Evolutionary conservation across 23 tunicate species (phyloP).

Genomic region (Ciona savignyi): DNA sequence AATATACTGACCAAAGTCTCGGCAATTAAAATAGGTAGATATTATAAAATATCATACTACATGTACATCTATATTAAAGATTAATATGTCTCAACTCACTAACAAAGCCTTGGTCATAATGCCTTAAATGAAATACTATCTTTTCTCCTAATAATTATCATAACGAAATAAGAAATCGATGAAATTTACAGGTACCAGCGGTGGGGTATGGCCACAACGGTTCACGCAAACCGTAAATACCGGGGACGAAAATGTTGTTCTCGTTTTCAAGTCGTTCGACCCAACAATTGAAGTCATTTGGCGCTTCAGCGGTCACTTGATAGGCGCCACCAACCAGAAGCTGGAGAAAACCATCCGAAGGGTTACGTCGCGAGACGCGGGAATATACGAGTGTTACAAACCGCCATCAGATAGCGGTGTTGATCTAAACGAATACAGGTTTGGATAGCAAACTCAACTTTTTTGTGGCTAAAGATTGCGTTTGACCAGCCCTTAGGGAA

Average conservation of each 20-base stretch:
- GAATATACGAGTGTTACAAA: conserved; percentile 68
- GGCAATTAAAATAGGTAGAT: conserved; percentile 47
- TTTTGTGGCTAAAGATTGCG: not conserved
- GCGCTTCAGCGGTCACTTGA: conserved; percentile 48
- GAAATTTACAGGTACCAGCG: conserved; percentile 81
- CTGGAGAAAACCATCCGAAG: conserved; percentile 13
- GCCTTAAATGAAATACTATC: not conserved
- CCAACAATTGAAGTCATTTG: conserved; percentile 26
- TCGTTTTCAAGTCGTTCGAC: conserved; percentile 51
- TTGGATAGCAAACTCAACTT: not conserved
- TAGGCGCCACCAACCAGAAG: conserved; percentile 9
- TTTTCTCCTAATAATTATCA: too few relatives aligned
- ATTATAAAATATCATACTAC: too few relatives aligned
- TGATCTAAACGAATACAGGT: conserved; percentile 13
- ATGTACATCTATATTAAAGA: not conserved
- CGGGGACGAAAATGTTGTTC: conserved; percentile 22
- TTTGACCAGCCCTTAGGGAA: too few relatives aligned
- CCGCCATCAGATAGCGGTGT: conserved; percentile 7
- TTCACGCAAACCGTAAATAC: conserved; percentile 55
- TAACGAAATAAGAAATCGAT: too few relatives aligned
- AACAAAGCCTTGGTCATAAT: not conserved
- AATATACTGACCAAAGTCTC: conserved; percentile 26
- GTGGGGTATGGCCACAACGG: conserved; percentile 62
- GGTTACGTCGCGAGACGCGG: conserved; percentile 40
- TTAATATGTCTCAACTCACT: not conserved